These are phyloP conservation scores for Eulemur albifrons DNA, from an alignment of 2,797 vertebrate genomes.

Conservation along the genomic window DNA sequence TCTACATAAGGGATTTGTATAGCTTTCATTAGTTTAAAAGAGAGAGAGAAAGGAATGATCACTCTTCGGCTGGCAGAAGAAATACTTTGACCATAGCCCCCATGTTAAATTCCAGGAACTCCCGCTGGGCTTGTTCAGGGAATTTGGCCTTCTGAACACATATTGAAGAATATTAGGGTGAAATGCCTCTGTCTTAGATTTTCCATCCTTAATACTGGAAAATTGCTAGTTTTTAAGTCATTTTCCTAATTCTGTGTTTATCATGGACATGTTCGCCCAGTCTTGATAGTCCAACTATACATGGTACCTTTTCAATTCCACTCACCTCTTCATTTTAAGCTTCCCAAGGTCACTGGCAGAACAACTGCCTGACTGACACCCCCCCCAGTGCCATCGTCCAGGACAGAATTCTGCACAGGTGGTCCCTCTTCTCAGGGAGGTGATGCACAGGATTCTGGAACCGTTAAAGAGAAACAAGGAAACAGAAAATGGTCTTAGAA, in stretches of 20 bases:
- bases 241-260: constrained; percentile 3
- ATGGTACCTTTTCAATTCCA: background rate
- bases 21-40: constrained; percentile 16
- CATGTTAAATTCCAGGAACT: background rate
- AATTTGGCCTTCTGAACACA: background rate
- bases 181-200: background rate
- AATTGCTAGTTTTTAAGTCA: background rate
- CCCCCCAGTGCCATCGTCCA: background rate
- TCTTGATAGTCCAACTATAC: background rate
- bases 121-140: background rate
- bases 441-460: background rate
- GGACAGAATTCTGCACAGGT: background rate
- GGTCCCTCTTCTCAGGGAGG: background rate
- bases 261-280: no score
- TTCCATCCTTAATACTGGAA: background rate
- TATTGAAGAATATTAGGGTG: background rate
- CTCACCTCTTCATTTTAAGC: background rate
- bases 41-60: background rate
- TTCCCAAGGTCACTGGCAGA: background rate
- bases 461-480: background rate
- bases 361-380: no score
- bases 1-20: background rate
- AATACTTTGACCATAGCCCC: background rate
- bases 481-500: background rate
- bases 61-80: background rate